Evolutionary conservation across 2,113 vertebrate genomes (phyloP).

Genomic region (Glaucomys volans): DNA sequence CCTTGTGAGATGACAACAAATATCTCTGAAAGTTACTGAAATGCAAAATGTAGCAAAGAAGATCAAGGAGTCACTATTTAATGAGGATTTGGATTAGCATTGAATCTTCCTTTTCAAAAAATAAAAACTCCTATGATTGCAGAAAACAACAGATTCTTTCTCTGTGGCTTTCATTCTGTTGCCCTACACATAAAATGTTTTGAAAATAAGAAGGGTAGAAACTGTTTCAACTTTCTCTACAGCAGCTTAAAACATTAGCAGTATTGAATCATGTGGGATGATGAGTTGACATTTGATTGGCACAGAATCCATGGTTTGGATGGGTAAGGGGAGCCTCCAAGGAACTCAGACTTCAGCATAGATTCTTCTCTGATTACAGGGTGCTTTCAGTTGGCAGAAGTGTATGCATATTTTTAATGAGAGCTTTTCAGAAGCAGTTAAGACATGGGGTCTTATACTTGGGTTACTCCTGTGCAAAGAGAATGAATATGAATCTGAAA

Average conservation of each 20-base stretch:
- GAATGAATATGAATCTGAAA: neutral
- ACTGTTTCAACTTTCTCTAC: constrained; percentile 80
- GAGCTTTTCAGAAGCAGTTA: constrained; percentile 57
- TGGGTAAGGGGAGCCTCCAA: constrained; percentile 78
- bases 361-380: constrained; percentile 66
- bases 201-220: constrained; percentile 78
- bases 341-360: constrained; percentile 54
- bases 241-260: constrained; percentile 80
- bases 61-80: constrained; percentile 41
- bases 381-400: constrained; percentile 38
- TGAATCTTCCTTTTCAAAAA: constrained; percentile 39
- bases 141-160: neutral
- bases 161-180: constrained; percentile 27
- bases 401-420: constrained; percentile 51
- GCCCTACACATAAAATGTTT: neutral
- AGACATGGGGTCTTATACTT: constrained; percentile 64
- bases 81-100: constrained; percentile 54
- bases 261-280: constrained; percentile 66
- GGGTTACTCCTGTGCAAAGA: neutral
- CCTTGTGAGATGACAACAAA: neutral
- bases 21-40: constrained; percentile 60
- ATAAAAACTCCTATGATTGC: neutral
- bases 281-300: constrained; percentile 84
- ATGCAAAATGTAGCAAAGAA: neutral
- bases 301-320: constrained; percentile 77